Percentiles rank a stretch among this genome's conserved stretches.
These are phyloP conservation scores for Alexandromys fortis DNA, from an alignment of 2,113 vertebrate genomes.

Conservation along the genomic window DNA sequence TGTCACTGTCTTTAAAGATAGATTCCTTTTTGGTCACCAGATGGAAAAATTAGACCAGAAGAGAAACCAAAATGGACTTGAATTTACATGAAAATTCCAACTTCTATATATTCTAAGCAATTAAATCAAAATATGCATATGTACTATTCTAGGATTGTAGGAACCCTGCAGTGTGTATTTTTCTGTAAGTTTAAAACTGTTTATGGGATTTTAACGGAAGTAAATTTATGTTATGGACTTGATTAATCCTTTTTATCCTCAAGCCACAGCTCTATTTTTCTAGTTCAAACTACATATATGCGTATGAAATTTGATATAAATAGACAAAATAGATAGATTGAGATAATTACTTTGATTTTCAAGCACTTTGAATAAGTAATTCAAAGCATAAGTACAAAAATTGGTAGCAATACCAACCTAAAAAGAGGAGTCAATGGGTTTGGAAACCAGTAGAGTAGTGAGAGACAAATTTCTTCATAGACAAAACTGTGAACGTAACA, in stretches of 20 bases:
- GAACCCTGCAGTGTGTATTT: neutral
- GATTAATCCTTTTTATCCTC: neutral
- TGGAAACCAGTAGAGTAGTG: neutral
- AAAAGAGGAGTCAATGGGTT: neutral
- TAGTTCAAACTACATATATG: neutral
- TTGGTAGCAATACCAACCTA: neutral
- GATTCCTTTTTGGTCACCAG: neutral
- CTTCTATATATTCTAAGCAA: neutral
- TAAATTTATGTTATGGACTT: neutral
- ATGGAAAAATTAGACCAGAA: neutral
- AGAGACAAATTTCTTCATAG: neutral
- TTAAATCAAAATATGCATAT: neutral
- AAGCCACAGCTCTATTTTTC: neutral
- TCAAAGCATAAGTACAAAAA: neutral
- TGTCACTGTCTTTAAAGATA: neutral
- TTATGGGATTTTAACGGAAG: neutral
- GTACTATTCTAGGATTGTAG: neutral
- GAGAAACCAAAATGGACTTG: neutral
- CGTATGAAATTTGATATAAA: neutral
- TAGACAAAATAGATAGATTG: neutral
- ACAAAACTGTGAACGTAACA: neutral
- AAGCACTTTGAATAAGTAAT: neutral
- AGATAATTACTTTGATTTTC: neutral
- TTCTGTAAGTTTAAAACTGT: neutral
- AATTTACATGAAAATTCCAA: neutral